A percentile compares a stretch with the other conserved stretches of the same genome.
Evolutionary conservation across 2,113 vertebrate genomes (phyloP).

Genomic region (Polypterus bichir): DNA sequence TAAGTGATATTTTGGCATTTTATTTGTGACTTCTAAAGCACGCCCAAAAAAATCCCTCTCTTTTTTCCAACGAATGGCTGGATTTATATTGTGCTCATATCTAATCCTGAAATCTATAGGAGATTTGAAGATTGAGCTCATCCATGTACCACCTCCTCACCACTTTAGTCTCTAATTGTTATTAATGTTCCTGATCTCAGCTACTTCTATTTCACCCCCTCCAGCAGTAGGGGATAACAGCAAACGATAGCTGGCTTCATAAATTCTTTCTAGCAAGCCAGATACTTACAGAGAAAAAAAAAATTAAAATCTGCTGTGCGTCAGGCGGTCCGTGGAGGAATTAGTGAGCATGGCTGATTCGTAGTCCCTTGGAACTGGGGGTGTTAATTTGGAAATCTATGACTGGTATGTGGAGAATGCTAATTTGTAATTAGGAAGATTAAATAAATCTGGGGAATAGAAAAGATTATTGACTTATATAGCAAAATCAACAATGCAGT

Average conservation of each 20-base stretch:
- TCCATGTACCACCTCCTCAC: slow-evolving; percentile 24
- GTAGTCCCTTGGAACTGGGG: slow-evolving; percentile 46
- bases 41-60: too few species aligned
- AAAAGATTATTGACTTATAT: slow-evolving; percentile 64
- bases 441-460: slow-evolving; percentile 61
- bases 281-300: slow-evolving; percentile 46
- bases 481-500: slow-evolving; percentile 51
- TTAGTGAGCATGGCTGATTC: slow-evolving; percentile 52
- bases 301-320: slow-evolving; percentile 45
- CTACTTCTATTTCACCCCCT: slow-evolving; percentile 35
- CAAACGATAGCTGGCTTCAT: slow-evolving; percentile 45
- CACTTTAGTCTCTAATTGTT: slow-evolving; percentile 50
- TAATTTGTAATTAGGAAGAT: slow-evolving; percentile 72
- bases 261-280: slow-evolving; percentile 46
- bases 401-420: slow-evolving; percentile 55
- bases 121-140: slow-evolving; percentile 12
- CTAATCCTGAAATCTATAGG: too few species aligned
- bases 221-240: slow-evolving; percentile 38
- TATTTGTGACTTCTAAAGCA: too few species aligned
- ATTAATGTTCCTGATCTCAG: slow-evolving; percentile 51
- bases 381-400: slow-evolving; percentile 63
- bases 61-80: too few species aligned
- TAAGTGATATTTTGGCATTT: too few species aligned
- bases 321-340: slow-evolving; percentile 49
- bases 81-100: too few species aligned